Conservation (phyloP, 2,797 vertebrate species). For the Echiichthys vipera region DNA sequence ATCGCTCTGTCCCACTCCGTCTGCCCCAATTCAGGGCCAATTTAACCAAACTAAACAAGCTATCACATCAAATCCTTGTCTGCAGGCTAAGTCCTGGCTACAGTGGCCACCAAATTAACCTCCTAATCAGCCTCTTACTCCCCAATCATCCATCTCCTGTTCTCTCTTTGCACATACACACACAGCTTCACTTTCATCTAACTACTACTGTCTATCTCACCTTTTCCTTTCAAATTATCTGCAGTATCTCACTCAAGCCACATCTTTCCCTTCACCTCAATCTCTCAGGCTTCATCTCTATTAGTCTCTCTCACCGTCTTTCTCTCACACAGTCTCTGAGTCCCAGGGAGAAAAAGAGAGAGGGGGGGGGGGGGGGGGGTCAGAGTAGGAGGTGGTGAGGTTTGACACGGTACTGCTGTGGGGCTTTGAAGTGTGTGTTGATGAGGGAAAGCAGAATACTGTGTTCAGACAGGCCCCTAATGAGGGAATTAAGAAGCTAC, state of each 20-base stretch:
- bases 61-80: slow-evolving; percentile 81
- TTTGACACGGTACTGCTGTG: slow-evolving; percentile 73
- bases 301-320: slow-evolving; percentile 47
- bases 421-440: slow-evolving; percentile 94
- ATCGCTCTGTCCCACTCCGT: slow-evolving; percentile 73
- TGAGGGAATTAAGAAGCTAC: slow-evolving; percentile 95
- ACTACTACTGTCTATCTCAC: slow-evolving; percentile 51
- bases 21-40: slow-evolving; percentile 76
- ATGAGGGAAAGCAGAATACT: slow-evolving; percentile 89
- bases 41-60: slow-evolving; percentile 84
- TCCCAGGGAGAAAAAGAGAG: slow-evolving; percentile 65
- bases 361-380: too few species aligned
- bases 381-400: slow-evolving; percentile 69
- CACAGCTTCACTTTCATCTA: slow-evolving; percentile 51
- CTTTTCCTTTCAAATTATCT: slow-evolving; percentile 59
- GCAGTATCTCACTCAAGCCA: slow-evolving; percentile 58
- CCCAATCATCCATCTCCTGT: slow-evolving; percentile 70
- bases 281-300: slow-evolving; percentile 64
- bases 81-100: slow-evolving; percentile 67
- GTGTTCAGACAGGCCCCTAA: slow-evolving; percentile 93
- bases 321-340: slow-evolving; percentile 67
- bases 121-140: slow-evolving; percentile 73
- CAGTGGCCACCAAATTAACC: slow-evolving; percentile 76
- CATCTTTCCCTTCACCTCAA: slow-evolving; percentile 58
- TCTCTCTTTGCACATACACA: slow-evolving; percentile 49